phyloP scores from a whole-genome alignment of 2,888 invertebrate species.

The Coenonympha arcania region DNA sequence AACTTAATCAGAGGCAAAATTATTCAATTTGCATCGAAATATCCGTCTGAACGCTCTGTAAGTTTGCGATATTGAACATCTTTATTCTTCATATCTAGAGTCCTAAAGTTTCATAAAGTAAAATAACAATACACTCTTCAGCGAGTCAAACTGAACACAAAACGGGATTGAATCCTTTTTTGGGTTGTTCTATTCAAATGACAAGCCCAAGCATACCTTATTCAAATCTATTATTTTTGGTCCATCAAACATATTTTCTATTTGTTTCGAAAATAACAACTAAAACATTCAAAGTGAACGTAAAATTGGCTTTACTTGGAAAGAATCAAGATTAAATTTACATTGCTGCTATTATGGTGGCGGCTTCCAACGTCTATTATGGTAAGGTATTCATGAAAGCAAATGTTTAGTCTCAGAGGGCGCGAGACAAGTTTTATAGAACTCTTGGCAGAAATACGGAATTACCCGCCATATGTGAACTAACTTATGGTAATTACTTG shows the following conservation, averaged over 20 bases:
- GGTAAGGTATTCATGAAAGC: slow-evolving; percentile 69
- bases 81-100: too few relatives aligned
- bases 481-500: slow-evolving; percentile 67
- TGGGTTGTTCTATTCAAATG: slow-evolving; percentile 5
- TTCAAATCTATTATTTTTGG: slow-evolving; percentile 1
- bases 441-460: slow-evolving; percentile 42
- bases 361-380: slow-evolving; percentile 54
- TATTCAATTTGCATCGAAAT: slow-evolving; percentile 63
- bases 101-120: too few relatives aligned
- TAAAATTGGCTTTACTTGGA: slow-evolving; percentile 46
- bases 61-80: background rate
- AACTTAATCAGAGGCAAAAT: slow-evolving; percentile 61
- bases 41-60: slow-evolving; percentile 21
- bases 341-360: slow-evolving; percentile 59
- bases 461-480: slow-evolving; percentile 45
- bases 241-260: slow-evolving; percentile 15
- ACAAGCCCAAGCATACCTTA: slow-evolving; percentile 1
- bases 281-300: slow-evolving; percentile 30
- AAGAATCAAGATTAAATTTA: slow-evolving; percentile 65
- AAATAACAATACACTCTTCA: too few relatives aligned
- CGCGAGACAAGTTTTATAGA: slow-evolving; percentile 36
- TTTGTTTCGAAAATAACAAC: slow-evolving; percentile 23
- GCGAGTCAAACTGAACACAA: too few relatives aligned
- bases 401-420: slow-evolving; percentile 60
- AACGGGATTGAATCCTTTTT: too few relatives aligned